Conservation (phyloP, 2,888 invertebrate species). For the Tridacna gigas region DNA sequence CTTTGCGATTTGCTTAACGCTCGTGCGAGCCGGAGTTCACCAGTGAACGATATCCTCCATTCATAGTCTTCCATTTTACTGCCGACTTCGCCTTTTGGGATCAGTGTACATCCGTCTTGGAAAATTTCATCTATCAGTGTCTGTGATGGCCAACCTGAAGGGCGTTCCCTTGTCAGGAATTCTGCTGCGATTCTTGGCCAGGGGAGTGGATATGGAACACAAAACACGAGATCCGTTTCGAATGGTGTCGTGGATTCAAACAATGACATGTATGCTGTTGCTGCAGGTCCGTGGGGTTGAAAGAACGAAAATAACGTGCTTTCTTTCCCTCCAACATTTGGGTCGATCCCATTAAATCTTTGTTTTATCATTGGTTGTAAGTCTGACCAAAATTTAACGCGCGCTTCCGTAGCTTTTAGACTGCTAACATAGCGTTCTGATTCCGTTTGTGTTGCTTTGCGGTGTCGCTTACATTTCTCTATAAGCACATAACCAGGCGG, state of each 20-base stretch:
- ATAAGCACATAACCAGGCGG: constrained; percentile 37
- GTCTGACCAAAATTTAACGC: constrained; percentile 17
- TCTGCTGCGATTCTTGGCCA: constrained; percentile 38
- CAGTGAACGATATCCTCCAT: constrained; percentile 52
- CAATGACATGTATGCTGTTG: constrained; percentile 22
- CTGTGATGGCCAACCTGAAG: constrained; percentile 38
- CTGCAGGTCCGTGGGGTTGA: constrained; percentile 42
- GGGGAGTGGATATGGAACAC: constrained; percentile 40
- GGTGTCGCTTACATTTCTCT: constrained; percentile 30
- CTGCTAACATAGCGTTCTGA: constrained; percentile 43
- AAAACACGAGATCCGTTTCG: constrained; percentile 44
- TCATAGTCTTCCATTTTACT: constrained; percentile 46
- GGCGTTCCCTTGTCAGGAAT: constrained; percentile 22
- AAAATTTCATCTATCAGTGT: constrained; percentile 30
- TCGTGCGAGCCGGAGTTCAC: constrained; percentile 42
- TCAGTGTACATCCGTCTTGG: constrained; percentile 35
- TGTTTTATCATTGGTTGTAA: constrained; percentile 9
- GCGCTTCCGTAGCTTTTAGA: constrained; percentile 28
- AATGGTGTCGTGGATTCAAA: constrained; percentile 15
- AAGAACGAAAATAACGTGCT: constrained; percentile 12
- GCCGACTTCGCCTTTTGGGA: constrained; percentile 43
- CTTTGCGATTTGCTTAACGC: constrained; percentile 32
- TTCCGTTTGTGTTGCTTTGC: constrained; percentile 4
- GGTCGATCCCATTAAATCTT: not conserved
- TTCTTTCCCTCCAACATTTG: not conserved